Percentiles rank a stretch among this genome's conserved stretches.
phyloP scores from a whole-genome alignment of 2,113 vertebrate species.

The Chaetura pelagica region DNA sequence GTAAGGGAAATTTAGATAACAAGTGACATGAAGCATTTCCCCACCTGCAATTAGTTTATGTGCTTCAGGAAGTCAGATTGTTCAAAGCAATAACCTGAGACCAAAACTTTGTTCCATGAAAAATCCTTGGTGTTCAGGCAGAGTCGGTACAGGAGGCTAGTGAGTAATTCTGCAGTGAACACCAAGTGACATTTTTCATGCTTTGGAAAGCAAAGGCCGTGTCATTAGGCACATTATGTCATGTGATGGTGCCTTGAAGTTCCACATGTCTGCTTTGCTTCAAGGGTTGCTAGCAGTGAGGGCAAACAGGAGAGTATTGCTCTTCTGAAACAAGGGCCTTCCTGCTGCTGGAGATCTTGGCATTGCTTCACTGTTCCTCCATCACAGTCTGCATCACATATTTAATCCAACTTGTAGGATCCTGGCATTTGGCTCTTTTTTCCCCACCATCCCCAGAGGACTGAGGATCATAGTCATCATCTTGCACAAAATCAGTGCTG shows the following conservation, averaged over 20 bases:
- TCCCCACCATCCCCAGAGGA: neutral
- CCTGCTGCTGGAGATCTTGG: neutral
- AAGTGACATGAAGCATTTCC: neutral
- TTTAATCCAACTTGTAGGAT: neutral
- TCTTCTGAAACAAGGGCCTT: neutral
- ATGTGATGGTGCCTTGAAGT: neutral
- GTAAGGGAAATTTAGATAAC: neutral
- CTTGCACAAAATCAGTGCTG: neutral
- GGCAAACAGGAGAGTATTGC: neutral
- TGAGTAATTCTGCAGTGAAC: neutral
- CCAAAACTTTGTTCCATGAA: neutral
- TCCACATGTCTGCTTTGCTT: neutral
- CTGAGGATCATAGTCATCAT: rapidly evolving
- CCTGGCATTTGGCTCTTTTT: neutral
- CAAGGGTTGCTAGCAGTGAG: rapidly evolving
- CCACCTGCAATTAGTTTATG: neutral
- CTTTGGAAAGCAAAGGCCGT: neutral
- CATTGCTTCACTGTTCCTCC: neutral
- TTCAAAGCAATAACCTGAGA: neutral
- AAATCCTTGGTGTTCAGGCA: neutral
- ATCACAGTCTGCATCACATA: neutral
- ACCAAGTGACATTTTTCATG: neutral
- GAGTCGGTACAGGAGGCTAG: neutral
- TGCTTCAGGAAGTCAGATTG: neutral
- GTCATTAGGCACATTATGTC: neutral